Base-by-base conservation (phyloP, 1,140 invertebrate genomes). In the Calosoma granatense region DNA sequence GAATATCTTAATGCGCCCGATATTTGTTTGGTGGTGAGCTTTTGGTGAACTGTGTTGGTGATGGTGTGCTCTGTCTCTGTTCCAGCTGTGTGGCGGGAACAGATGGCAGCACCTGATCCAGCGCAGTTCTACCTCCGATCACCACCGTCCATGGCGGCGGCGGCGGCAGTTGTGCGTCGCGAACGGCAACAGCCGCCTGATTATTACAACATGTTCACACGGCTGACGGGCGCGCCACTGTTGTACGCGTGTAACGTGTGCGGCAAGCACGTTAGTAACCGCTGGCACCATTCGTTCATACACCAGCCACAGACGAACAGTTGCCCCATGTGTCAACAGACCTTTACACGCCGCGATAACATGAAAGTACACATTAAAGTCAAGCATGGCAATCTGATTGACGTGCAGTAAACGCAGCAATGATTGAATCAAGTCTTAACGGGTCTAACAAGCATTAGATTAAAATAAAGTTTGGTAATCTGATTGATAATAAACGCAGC, bases 211-310 rank as follows among this genome's bases (percentile, higher is more conserved):
- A 62, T 64, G 23, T 67, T 62, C 41, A 51, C 57, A 22, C 60
- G 59, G 56, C 30, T 62, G 12, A 57, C 59, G 22, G 60, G 65
- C 6, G 51, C 36, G 36, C 61, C 63, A 15, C 23, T 21, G 20
- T 52, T 64, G 22, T 65, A 77, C 71, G 72, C 71, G 58, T 85
- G 82, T 70, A 73, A 73, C 56, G 73, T 78, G 60, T 86, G 84
- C 73, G 82, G 84, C 60, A 86, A 87, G 75, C 79, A 78, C 61
- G 85, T 86, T 52, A 83, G 76, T 64, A 85, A 86, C 73, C 76
- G 83, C 62, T 84, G 84, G 76, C 84, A 87, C 67, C 84, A 85
- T 65, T 75, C 82, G 68, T 80, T 83, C 66, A 83, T 82, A 36
- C 84, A 86, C 65, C 76, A 81, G 56, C 84, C 84, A 12, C 82